A percentile compares a stretch with the other conserved stretches of the same genome.
phyloP scores from a whole-genome alignment of 2,888 invertebrate species.

The Tuberolachnus salignus region DNA sequence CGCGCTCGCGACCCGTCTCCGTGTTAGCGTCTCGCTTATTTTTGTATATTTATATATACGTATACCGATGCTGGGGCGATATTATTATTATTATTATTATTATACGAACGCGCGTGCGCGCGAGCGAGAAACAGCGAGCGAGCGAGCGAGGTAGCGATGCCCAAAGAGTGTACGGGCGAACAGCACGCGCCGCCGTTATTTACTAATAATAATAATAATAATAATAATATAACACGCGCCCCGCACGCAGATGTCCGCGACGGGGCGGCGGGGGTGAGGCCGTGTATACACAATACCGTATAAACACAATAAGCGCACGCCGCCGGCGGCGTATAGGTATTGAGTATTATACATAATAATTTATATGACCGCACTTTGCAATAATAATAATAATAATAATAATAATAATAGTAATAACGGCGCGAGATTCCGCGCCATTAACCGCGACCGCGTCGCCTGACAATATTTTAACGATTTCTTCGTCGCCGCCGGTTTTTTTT shows the following conservation, averaged over 20 bases:
- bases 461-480: too few species aligned
- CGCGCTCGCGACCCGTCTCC: too few species aligned
- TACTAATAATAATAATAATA: constrained; percentile 21
- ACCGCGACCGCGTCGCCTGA: too few species aligned
- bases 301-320: background rate
- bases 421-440: too few species aligned
- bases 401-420: background rate
- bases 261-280: background rate
- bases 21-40: too few species aligned
- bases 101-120: background rate
- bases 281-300: background rate
- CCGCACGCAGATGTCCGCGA: constrained; percentile 5
- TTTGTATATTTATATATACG: too few species aligned
- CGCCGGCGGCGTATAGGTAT: background rate
- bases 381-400: background rate
- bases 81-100: too few species aligned
- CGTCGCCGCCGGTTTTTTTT: too few species aligned
- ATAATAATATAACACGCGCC: constrained; percentile 33
- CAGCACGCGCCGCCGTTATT: constrained; percentile 27
- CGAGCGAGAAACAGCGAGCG: background rate
- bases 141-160: background rate
- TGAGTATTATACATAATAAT: background rate
- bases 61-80: too few species aligned
- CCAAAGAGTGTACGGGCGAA: background rate
- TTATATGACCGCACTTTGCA: background rate